Evolutionary conservation across 2,113 vertebrate genomes (phyloP), one percentile per base, ranked within the genome.

Genomic region (Neofelis nebulosa): DNA sequence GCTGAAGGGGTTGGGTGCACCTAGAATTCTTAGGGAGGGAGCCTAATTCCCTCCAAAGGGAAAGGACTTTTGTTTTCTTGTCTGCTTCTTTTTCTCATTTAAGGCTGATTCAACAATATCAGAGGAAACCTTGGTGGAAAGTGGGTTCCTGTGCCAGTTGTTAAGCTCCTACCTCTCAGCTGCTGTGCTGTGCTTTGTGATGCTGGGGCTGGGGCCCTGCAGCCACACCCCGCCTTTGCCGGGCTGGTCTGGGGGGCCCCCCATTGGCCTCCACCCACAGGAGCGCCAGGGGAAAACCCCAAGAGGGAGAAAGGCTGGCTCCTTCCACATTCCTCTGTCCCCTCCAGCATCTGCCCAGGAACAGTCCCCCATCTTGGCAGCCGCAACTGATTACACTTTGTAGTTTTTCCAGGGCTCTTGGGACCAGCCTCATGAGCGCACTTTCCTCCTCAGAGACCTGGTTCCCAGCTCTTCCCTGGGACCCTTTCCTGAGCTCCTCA

Each of bases 1-100:
- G 36, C 7, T n/a, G 3, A 87, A 89, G n/a, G 41, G 41, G 45
- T 18, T 8, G 13, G 23, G 57, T 63, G 14, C 45, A 18, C 71
- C 15, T 38, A 45, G 27, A 68, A 79, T 68, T 65, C 8, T 63
- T 66, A 89, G 33, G 13, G 66, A 90, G 68, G 18, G 92, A 52
- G 29, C 31, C 5, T 50, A 76, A 91, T 71, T 71, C 23, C 65
- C 48, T 66, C n/a, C 68, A 79, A 74, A 96, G 29, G 19, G 27
- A 27, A 93, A 66, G 14, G 69, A 36, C 41, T 76, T 79, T n/a
- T 79, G 31, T 87, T 89, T 38, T 87, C 50, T 33, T 57, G 4
- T 68, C 41, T 84, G 38, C 19, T 69, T 63, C 50, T 89, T 29
- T 89, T 92, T 90, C 76, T 76, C 25, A 16, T 33, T 83, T 90